These are phyloP conservation scores for Hydractinia echinata DNA, from an alignment of 30 jellyfish, hydroid and myxozoan genomes.

Conservation along the genomic window DNA sequence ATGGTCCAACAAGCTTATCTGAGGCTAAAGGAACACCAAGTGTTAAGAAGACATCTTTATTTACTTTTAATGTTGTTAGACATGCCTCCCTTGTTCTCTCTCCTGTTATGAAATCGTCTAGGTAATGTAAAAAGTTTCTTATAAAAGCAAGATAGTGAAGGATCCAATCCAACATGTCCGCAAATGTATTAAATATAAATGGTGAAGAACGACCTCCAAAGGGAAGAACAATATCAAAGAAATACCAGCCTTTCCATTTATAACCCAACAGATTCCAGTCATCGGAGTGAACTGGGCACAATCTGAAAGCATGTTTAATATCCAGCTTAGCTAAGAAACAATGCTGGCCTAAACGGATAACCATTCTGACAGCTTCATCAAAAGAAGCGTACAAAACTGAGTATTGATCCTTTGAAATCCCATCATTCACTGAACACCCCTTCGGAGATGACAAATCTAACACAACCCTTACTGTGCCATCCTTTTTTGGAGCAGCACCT, in stretches of 20 bases:
- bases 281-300: conserved; percentile 40
- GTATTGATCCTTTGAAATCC: conserved; percentile 21
- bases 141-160: not conserved
- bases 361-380: conserved; percentile 35
- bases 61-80: not conserved
- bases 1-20: too few species aligned
- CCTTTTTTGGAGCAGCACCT: not conserved
- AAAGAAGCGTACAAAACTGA: conserved; percentile 22
- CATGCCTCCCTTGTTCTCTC: not conserved
- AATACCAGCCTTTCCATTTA: not conserved
- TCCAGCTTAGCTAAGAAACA: conserved; percentile 40
- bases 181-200: not conserved
- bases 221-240: not conserved
- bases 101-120: not conserved
- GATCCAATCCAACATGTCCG: not conserved
- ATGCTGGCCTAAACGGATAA: conserved; percentile 25
- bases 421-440: conserved; percentile 32
- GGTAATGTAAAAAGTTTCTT: not conserved
- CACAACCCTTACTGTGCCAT: not conserved
- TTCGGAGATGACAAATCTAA: conserved; percentile 34
- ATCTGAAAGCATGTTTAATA: conserved; percentile 41
- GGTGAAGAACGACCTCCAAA: conserved; percentile 7
- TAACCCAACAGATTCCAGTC: conserved; percentile 44
- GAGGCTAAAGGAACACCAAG: conserved; percentile 12
- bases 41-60: not conserved